Base-by-base conservation (phyloP, 2,888 invertebrate species). In the Noctua pronuba region DNA sequence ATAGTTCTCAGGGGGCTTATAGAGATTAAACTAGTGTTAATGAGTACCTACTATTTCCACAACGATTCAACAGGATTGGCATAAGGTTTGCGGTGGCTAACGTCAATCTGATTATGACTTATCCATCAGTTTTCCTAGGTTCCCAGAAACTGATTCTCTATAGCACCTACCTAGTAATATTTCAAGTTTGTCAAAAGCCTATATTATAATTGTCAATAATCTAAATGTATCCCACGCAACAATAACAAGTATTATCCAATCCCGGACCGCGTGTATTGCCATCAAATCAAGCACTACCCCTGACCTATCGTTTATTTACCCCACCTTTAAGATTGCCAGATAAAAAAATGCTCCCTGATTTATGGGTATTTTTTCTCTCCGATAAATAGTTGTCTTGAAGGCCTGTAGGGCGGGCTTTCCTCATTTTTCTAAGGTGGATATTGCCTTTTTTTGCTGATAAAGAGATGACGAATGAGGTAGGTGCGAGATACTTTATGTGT, bases 371-470 rank as follows among this genome's bases (percentile, higher is more conserved):
- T 93, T 89, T 92, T 91, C 90, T 91, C 90, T 89, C 91, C 94
- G 94, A 95, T 96, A 96, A 96, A 95, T 96, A 96, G 96, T 95
- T 95, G 95, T 95, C 94, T 95, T 94, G 94, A 92, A 93, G 95
- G 94, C 92, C 92, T 88, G 87, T 84, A 93, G 95, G 95, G 94
- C 93, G 92, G 90, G 91, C 88, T 90, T 86, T 87, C 88, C 94
- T 95, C 95, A 95, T 95, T 95, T 95, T 93, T 95, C 92, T 85
- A 93, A 95, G 95, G 94, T 94, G 94, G 94, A 93, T 93, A 93
- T 94, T 93, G 94, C 94, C 89, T 92, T 95, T 94, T 94, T 95
- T 94, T 93, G 94, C 94, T 95, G 95, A 95, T 95, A 95, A 95
- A 93, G 93, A 92, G 90, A 95, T 95, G 95, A 95, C 94, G 94